These are phyloP conservation scores for Ladona fulva DNA, from an alignment of 1,140 invertebrate species.

Conservation along the genomic window DNA sequence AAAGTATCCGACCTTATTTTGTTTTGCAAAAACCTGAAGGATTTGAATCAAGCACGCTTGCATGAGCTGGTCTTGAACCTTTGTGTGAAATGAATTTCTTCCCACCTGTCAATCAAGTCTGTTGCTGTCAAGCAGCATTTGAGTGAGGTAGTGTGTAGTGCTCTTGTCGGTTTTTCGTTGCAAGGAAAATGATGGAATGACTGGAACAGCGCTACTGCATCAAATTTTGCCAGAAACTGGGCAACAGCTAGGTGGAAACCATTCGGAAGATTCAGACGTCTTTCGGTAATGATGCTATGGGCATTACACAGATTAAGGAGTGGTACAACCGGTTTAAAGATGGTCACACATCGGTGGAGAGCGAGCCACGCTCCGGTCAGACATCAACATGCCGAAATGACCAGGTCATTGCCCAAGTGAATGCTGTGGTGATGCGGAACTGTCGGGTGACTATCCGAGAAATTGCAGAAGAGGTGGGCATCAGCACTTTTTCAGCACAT, in stretches of 20 bases:
- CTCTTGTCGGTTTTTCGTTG: too few species aligned
- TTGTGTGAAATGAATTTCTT: neutral
- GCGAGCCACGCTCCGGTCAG: conserved; percentile 21
- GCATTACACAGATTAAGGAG: too few species aligned
- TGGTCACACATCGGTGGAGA: conserved; percentile 26
- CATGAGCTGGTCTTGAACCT: neutral
- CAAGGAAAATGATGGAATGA: too few species aligned
- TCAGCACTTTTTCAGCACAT: conserved; percentile 15
- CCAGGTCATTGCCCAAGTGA: conserved; percentile 22
- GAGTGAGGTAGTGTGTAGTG: too few species aligned
- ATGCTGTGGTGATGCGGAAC: conserved; percentile 19
- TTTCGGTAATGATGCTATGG: conserved; percentile 24
- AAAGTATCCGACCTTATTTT: too few species aligned
- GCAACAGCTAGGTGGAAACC: conserved; percentile 22
- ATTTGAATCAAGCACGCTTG: neutral
- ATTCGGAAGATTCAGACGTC: conserved; percentile 24
- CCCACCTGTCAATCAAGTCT: neutral
- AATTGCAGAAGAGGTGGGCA: too few species aligned
- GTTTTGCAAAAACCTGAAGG: too few species aligned
- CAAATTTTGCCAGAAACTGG: conserved; percentile 20
- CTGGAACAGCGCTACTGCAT: too few species aligned
- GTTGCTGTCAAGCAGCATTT: neutral
- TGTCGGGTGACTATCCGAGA: conserved; percentile 25
- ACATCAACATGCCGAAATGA: conserved; percentile 26
- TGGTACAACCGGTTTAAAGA: conserved; percentile 26